These are phyloP conservation scores for Scaptodrosophila latifasciaeformis DNA, from an alignment of 2,888 invertebrate genomes.

Conservation along the genomic window DNA sequence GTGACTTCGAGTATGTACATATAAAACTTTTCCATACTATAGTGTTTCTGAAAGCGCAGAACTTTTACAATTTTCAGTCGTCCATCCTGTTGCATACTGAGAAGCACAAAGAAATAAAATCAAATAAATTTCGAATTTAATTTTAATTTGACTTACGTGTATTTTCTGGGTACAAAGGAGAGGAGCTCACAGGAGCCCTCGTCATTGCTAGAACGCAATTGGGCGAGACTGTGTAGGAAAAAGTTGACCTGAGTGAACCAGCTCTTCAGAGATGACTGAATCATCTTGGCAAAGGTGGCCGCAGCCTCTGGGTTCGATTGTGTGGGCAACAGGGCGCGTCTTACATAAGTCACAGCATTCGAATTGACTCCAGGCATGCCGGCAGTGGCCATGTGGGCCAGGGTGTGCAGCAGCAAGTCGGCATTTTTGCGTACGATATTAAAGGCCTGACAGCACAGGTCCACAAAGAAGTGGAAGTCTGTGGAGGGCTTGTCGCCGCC, in stretches of 20 bases:
- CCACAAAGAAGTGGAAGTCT: constrained; percentile 98
- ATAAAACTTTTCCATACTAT: constrained; percentile 98
- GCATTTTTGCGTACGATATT: constrained; percentile 94
- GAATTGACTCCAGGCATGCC: constrained; percentile 84
- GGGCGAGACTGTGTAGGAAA: constrained; percentile 97
- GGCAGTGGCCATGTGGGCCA: constrained; percentile 82
- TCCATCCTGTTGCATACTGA: constrained; percentile 91
- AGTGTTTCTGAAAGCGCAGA: constrained; percentile 93
- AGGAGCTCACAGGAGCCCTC: constrained; percentile 87
- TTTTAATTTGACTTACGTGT: constrained; percentile 82
- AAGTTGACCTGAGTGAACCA: constrained; percentile 98
- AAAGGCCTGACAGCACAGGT: constrained; percentile 97
- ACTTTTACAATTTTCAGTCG: constrained; percentile 89
- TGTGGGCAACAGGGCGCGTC: constrained; percentile 90
- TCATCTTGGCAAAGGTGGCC: constrained; percentile 95
- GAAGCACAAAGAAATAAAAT: constrained; percentile 21
- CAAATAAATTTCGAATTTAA: background rate
- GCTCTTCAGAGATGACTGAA: constrained; percentile 94
- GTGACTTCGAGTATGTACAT: constrained; percentile 91
- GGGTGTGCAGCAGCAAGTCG: constrained; percentile 91
- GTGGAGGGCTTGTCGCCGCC: constrained; percentile 95
- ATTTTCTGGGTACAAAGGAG: constrained; percentile 95
- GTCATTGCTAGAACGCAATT: constrained; percentile 92
- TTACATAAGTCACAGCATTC: constrained; percentile 94
- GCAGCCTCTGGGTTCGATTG: constrained; percentile 96